phyloP scores from a whole-genome alignment of 2,888 invertebrate genomes.

The Drosophila paramelanica region DNA sequence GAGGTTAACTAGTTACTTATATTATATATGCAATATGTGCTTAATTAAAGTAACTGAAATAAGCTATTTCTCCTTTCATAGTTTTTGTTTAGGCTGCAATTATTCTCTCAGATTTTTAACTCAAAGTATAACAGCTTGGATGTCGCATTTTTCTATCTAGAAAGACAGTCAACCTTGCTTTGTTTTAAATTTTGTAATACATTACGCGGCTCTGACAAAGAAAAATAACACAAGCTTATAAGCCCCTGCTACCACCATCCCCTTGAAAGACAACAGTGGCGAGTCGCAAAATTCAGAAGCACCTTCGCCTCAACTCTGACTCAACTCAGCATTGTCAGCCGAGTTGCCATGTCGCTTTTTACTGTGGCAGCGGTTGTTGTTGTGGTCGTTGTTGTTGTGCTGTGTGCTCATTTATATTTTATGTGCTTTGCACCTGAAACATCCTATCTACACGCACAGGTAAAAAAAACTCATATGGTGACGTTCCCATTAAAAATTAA shows the following conservation, averaged over 20 bases:
- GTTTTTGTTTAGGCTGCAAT: too few species aligned
- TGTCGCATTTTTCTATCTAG: conserved; percentile 1
- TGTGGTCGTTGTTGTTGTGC: conserved; percentile 24
- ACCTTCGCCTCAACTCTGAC: conserved; percentile 13
- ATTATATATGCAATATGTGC: too few species aligned
- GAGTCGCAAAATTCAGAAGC: conserved; percentile 36
- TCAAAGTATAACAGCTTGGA: neutral
- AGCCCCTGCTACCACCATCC: neutral
- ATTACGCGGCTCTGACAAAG: conserved; percentile 50
- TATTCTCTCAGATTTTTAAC: too few species aligned
- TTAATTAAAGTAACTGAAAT: too few species aligned
- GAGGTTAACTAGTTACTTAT: too few species aligned
- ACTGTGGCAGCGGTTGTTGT: conserved; percentile 24
- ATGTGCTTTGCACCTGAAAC: conserved; percentile 69
- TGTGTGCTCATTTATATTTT: conserved; percentile 68
- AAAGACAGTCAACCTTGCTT: conserved; percentile 24
- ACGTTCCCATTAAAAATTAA: conserved; percentile 68
- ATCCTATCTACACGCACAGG: conserved; percentile 33
- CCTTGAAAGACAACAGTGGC: conserved; percentile 39
- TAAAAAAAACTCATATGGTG: conserved; percentile 30
- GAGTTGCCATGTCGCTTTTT: conserved; percentile 28
- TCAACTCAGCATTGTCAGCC: conserved; percentile 46
- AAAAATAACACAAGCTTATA: conserved; percentile 33
- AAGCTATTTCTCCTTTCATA: too few species aligned
- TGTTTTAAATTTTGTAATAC: conserved; percentile 52